phyloP scores from a whole-genome alignment of 1,140 invertebrate genomes.

The Mycetomoellerius zeteki region DNA sequence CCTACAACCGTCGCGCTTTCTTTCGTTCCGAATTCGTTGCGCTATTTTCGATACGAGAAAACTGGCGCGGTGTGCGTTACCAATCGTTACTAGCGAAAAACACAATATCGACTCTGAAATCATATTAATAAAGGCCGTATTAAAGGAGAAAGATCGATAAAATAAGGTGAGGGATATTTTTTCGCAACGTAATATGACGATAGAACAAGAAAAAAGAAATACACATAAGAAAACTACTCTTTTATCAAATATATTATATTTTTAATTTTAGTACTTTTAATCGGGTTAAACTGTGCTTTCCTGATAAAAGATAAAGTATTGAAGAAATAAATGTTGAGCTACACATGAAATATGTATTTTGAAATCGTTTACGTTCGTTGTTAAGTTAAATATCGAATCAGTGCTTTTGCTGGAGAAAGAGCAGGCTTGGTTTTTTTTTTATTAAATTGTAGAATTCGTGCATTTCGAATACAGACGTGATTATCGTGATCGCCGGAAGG shows the following conservation, averaged over 20 bases:
- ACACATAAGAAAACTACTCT: neutral
- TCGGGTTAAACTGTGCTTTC: neutral
- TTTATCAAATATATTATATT: constrained; percentile 18
- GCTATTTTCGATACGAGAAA: constrained; percentile 39
- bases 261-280: neutral
- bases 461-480: neutral
- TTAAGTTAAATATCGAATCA: neutral
- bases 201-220: neutral
- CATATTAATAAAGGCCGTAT: neutral
- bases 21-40: constrained; percentile 11
- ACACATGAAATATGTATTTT: neutral
- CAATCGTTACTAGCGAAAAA: neutral
- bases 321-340: neutral
- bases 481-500: constrained; percentile 54
- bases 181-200: neutral
- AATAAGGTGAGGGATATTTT: neutral
- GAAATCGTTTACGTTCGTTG: neutral
- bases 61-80: neutral
- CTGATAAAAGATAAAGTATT: neutral
- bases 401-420: neutral
- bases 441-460: neutral
- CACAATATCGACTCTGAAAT: neutral
- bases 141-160: neutral
- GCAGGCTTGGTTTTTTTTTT: neutral
- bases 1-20: constrained; percentile 17